Evolutionary conservation across 1,140 invertebrate species (phyloP).

Genomic region (Ephestia elutella): DNA sequence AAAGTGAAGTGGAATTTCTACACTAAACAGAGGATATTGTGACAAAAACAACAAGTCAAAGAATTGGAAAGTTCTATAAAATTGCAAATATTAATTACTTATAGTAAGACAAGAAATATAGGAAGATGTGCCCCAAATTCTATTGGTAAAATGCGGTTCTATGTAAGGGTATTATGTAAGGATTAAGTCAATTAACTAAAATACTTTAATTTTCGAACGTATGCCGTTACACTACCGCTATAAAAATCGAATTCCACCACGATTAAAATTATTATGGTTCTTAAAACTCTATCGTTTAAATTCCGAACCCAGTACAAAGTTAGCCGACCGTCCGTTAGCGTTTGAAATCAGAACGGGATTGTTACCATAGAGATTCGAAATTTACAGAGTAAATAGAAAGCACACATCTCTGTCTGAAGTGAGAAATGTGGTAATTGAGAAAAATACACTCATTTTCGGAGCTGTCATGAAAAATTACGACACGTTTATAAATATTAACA

Average conservation of each 20-base stretch:
- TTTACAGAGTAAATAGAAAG: conserved; percentile 5
- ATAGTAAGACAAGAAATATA: too few relatives aligned
- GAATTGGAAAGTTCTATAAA: too few relatives aligned
- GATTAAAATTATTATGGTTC: neutral
- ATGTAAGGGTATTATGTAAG: too few relatives aligned
- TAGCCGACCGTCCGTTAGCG: neutral
- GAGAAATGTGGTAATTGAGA: neutral
- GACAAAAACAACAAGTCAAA: too few relatives aligned
- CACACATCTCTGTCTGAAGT: neutral
- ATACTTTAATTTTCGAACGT: too few relatives aligned
- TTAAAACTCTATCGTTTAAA: neutral
- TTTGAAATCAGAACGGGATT: conserved; percentile 4
- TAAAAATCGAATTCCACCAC: neutral
- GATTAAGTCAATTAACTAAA: too few relatives aligned
- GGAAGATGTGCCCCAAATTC: too few relatives aligned
- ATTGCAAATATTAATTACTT: too few relatives aligned
- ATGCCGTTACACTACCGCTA: neutral
- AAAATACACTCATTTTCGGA: neutral
- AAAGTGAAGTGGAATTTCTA: neutral
- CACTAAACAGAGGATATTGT: too few relatives aligned
- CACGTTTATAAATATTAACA: neutral
- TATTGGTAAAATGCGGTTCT: too few relatives aligned
- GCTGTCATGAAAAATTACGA: neutral
- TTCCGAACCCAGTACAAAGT: neutral
- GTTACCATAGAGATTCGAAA: neutral